Evolutionary conservation across 2,113 vertebrate genomes (phyloP).

Genomic region (Scomber scombrus): DNA sequence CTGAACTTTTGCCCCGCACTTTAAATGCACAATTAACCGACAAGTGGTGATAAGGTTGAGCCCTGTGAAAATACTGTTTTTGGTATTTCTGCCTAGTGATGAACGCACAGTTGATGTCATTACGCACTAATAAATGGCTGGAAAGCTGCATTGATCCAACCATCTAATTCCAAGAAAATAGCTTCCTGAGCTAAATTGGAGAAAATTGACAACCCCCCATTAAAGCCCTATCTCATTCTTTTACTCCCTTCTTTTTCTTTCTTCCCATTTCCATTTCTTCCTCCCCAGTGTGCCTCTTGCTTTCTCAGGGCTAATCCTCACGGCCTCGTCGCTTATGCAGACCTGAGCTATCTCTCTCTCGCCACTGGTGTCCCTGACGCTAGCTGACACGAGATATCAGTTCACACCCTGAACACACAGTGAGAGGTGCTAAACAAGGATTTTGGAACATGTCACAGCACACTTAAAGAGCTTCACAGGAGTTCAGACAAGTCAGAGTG

Average conservation of each 20-base stretch:
- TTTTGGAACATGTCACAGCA: conserved; percentile 95
- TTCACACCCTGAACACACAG: conserved; percentile 92
- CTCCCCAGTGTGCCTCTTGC: conserved; percentile 40
- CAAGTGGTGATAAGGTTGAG: conserved; percentile 51
- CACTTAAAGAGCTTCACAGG: conserved; percentile 88
- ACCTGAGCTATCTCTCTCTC: conserved; percentile 52
- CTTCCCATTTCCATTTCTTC: conserved; percentile 43
- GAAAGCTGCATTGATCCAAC: conserved; percentile 64
- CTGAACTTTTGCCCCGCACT: conserved; percentile 59
- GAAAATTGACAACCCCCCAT: conserved; percentile 52
- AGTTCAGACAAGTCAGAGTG: conserved; percentile 77
- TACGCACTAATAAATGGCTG: conserved; percentile 47
- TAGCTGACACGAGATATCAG: conserved; percentile 93
- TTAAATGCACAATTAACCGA: conserved; percentile 68
- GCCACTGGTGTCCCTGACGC: conserved; percentile 85
- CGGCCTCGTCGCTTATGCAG: conserved; percentile 51
- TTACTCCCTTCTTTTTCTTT: conserved; percentile 13
- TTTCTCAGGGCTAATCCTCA: conserved; percentile 54
- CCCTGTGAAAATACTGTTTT: conserved; percentile 43
- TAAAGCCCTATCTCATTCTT: conserved; percentile 31
- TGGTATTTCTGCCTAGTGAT: conserved; percentile 24
- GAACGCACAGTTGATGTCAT: conserved; percentile 61
- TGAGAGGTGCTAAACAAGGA: conserved; percentile 94
- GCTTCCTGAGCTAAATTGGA: conserved; percentile 59
- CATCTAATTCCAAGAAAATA: conserved; percentile 65